Conservation (phyloP, 1,140 invertebrate genomes). For the Bemisia tabaci region DNA sequence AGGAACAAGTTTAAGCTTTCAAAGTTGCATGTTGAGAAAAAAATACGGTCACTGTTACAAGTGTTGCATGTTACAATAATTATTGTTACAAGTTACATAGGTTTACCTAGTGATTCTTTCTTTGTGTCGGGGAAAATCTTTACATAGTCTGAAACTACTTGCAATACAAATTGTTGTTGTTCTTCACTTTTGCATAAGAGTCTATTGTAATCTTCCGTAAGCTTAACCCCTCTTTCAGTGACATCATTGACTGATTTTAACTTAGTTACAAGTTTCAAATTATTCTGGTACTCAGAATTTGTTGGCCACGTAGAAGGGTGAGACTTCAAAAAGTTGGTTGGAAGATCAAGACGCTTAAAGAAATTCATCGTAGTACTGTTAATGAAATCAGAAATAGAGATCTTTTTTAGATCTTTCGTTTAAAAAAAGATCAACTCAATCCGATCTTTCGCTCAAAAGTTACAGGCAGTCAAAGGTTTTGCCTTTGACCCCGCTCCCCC, state of each 20-base stretch:
- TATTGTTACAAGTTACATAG: too few species aligned
- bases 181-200: conserved; percentile 7
- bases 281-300: neutral
- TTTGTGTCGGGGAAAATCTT: conserved; percentile 3
- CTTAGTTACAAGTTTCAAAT: conserved; percentile 19
- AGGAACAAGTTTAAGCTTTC: too few species aligned
- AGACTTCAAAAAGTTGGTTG: conserved; percentile 4
- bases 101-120: conserved; percentile 3
- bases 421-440: too few species aligned
- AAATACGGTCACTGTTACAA: too few species aligned
- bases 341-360: conserved; percentile 7
- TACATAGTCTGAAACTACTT: conserved; percentile 1
- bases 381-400: too few species aligned
- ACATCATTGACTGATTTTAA: conserved; percentile 21
- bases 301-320: conserved; percentile 2
- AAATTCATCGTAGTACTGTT: too few species aligned
- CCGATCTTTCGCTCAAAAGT: too few species aligned
- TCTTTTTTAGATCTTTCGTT: too few species aligned
- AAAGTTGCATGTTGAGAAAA: too few species aligned
- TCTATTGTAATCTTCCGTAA: conserved; percentile 21
- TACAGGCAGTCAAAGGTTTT: too few species aligned
- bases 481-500: too few species aligned
- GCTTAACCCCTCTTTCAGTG: conserved; percentile 21
- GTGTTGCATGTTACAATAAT: too few species aligned
- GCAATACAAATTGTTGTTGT: conserved; percentile 7